phyloP scores from a whole-genome alignment of 2,113 vertebrate genomes.

The Cricetomys ansorgei region DNA sequence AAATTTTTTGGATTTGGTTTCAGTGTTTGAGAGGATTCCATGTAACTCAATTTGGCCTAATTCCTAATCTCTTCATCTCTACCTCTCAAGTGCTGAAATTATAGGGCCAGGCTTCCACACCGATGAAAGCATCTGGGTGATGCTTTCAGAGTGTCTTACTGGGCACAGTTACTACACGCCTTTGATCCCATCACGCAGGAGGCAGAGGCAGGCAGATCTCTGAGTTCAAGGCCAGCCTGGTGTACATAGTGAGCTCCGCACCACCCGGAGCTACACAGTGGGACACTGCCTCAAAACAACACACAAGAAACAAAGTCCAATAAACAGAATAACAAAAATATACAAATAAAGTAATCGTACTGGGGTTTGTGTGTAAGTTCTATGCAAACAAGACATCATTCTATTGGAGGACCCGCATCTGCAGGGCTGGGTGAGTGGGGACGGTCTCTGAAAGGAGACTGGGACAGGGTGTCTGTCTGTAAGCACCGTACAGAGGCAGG shows the following conservation, averaged over 20 bases:
- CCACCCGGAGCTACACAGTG: not conserved
- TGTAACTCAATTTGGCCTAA: not conserved
- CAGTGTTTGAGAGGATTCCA: not conserved
- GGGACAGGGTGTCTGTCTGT: not conserved
- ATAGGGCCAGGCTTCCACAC: too few species aligned
- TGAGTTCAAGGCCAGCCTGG: not conserved
- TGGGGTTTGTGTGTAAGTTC: not conserved
- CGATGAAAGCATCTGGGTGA: not conserved
- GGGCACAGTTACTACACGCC: not conserved
- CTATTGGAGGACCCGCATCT: not conserved
- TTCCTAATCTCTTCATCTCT: not conserved
- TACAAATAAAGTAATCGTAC: not conserved
- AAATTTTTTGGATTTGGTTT: not conserved
- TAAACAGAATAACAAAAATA: not conserved
- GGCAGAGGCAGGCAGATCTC: not conserved
- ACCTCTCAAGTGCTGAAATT: not conserved
- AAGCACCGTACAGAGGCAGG: not conserved
- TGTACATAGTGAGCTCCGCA: not conserved
- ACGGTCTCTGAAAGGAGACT: not conserved
- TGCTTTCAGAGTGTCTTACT: not conserved
- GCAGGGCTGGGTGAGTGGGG: not conserved
- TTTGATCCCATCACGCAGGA: not conserved
- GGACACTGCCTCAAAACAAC: not conserved
- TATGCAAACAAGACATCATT: not conserved
- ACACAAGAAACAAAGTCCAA: too few species aligned